Evolutionary conservation across 2,113 vertebrate species (phyloP).

Genomic region (Oriolus oriolus): DNA sequence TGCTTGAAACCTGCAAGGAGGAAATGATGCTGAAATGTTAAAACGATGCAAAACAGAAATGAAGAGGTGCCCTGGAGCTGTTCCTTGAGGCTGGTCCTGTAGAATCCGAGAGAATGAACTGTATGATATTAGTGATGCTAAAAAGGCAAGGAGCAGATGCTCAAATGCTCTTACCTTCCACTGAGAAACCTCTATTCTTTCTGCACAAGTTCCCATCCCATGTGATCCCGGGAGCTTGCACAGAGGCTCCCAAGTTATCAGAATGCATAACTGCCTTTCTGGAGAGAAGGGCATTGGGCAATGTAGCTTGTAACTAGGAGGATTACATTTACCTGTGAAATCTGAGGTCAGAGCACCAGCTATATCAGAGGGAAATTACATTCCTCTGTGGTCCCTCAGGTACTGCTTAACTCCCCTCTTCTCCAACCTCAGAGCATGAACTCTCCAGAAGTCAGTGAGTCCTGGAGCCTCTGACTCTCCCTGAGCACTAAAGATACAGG

Average conservation of each 20-base stretch:
- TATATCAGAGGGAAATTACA: not conserved
- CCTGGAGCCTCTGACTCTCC: not conserved
- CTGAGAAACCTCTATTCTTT: not conserved
- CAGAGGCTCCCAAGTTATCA: not conserved
- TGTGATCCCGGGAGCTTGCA: not conserved
- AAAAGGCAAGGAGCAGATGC: not conserved
- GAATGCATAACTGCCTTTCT: not conserved
- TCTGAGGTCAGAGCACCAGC: not conserved
- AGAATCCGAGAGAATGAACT: not conserved
- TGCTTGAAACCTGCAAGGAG: not conserved
- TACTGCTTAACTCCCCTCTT: not conserved
- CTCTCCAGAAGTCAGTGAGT: not conserved
- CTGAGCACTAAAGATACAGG: not conserved
- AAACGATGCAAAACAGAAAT: not conserved
- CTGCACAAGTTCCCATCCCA: not conserved
- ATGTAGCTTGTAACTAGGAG: not conserved
- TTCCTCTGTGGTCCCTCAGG: not conserved
- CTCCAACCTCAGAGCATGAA: not conserved
- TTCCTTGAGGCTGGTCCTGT: not conserved
- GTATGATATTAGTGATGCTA: not conserved
- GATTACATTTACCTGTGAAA: not conserved
- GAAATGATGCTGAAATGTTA: not conserved
- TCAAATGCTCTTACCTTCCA: not conserved
- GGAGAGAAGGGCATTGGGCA: not conserved
- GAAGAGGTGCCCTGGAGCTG: not conserved